Percentiles rank a stretch among this genome's conserved stretches.
phyloP scores from a whole-genome alignment of 2,113 vertebrate species.

The Amblyopsis rosae region DNA sequence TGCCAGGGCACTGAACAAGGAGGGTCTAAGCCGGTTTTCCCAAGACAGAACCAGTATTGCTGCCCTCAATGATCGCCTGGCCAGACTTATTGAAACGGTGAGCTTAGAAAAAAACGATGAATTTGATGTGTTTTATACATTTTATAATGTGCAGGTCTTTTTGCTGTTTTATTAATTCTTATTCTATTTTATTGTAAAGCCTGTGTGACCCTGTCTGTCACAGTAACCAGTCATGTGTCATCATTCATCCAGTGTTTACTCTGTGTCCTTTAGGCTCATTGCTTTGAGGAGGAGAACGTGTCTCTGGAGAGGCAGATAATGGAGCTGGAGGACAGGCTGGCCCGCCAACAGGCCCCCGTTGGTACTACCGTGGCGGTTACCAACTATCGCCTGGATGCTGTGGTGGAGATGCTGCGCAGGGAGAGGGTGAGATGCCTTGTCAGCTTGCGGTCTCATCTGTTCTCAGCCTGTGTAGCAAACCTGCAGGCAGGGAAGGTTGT shows the following conservation, averaged over 20 bases:
- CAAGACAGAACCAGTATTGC: slow-evolving; percentile 68
- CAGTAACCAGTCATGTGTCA: too few species aligned
- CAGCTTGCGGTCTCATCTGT: not conserved
- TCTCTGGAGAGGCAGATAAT: slow-evolving; percentile 69
- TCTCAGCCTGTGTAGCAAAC: slow-evolving; percentile 13
- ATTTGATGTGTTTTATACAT: not conserved
- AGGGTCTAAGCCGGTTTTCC: slow-evolving; percentile 54
- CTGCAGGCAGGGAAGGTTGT: not conserved
- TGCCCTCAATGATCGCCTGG: slow-evolving; percentile 74
- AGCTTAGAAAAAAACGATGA: slow-evolving; percentile 21
- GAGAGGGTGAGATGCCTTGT: slow-evolving; percentile 63
- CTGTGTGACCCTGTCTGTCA: too few species aligned
- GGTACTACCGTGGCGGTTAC: slow-evolving; percentile 13
- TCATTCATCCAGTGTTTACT: not conserved
- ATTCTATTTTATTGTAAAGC: too few species aligned
- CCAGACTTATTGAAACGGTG: slow-evolving; percentile 73
- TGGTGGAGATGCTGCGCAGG: slow-evolving; percentile 63
- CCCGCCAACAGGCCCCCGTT: slow-evolving; percentile 3
- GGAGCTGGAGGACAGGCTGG: slow-evolving; percentile 53
- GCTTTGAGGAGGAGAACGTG: slow-evolving; percentile 74
- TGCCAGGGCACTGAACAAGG: slow-evolving; percentile 61
- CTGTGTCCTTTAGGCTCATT: slow-evolving; percentile 52
- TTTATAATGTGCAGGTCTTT: not conserved
- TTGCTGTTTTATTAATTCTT: not conserved
- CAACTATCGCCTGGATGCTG: slow-evolving; percentile 61